A percentile compares a stretch with the other conserved stretches of the same genome.
Evolutionary conservation across 2,888 invertebrate species (phyloP).

Genomic region (Hypomecis atomaria): DNA sequence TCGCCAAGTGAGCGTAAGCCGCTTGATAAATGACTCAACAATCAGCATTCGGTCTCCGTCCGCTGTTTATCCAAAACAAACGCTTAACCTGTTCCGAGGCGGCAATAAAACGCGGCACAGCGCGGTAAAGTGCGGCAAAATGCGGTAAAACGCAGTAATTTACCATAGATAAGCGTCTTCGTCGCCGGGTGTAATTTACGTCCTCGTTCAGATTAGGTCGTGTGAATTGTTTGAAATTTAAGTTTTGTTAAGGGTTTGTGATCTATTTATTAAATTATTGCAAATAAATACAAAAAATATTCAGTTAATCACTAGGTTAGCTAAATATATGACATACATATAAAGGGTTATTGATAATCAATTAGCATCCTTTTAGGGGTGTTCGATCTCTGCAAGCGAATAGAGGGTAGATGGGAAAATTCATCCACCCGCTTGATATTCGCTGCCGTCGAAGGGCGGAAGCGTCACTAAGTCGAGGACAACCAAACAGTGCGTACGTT

Average conservation of each 20-base stretch:
- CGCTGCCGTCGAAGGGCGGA: no score
- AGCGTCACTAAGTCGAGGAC: no score
- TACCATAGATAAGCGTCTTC: conserved; percentile 59
- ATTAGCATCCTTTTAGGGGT: no score
- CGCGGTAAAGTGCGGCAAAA: conserved; percentile 30
- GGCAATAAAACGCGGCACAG: conserved; percentile 35
- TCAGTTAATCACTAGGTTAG: no score
- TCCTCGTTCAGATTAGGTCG: conserved; percentile 49
- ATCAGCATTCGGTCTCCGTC: conserved; percentile 31
- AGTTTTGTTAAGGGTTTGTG: conserved; percentile 14
- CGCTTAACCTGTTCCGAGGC: conserved; percentile 31
- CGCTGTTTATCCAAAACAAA: conserved; percentile 28
- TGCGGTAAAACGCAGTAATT: conserved; percentile 52
- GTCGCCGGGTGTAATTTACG: conserved; percentile 50
- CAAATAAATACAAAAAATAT: no score
- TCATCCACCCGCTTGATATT: no score
- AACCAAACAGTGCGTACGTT: no score
- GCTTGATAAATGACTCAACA: conserved; percentile 26
- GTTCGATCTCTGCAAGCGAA: no score
- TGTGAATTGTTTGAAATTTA: conserved; percentile 29
- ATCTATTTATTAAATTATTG: not conserved
- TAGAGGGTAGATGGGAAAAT: no score
- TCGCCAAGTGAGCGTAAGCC: conserved; percentile 10
- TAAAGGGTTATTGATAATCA: no score
- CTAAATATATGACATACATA: no score